Conservation (phyloP, 2,888 invertebrate genomes). For the Cerceris ruficornis region DNA sequence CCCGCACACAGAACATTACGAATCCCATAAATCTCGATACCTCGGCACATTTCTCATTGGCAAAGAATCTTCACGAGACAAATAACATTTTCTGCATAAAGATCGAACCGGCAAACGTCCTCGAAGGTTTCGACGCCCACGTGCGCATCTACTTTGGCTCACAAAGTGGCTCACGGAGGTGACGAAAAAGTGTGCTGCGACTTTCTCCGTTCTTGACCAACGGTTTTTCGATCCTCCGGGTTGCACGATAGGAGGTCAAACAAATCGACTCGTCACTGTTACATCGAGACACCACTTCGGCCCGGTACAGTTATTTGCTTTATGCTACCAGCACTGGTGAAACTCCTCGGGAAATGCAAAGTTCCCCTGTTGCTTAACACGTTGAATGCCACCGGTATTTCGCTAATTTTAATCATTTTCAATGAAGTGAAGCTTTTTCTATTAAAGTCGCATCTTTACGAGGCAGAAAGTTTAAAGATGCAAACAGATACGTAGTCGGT, state of each 20-base stretch:
- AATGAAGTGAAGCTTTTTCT: too few relatives aligned
- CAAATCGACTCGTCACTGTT: conserved; percentile 35
- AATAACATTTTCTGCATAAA: not conserved
- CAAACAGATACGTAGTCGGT: too few relatives aligned
- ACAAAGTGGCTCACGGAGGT: conserved; percentile 49
- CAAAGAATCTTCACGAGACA: too few relatives aligned
- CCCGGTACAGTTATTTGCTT: conserved; percentile 53
- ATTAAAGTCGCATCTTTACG: too few relatives aligned
- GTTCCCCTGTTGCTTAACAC: not conserved
- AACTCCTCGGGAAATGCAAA: conserved; percentile 22
- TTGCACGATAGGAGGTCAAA: conserved; percentile 68
- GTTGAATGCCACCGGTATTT: too few relatives aligned
- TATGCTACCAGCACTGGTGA: conserved; percentile 10
- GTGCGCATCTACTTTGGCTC: conserved; percentile 15
- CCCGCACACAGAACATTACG: too few relatives aligned
- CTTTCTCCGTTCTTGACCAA: conserved; percentile 75
- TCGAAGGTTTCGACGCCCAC: conserved; percentile 30
- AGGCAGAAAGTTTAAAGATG: too few relatives aligned
- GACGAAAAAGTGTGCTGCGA: conserved; percentile 71
- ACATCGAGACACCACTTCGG: conserved; percentile 30
- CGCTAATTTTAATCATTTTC: too few relatives aligned
- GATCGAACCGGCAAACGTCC: not conserved
- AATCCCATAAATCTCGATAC: too few relatives aligned
- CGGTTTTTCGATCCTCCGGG: conserved; percentile 68
- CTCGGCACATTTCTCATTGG: too few relatives aligned